These are phyloP conservation scores for Choreutis nemorana DNA, from an alignment of 2,888 invertebrate species.

Conservation along the genomic window DNA sequence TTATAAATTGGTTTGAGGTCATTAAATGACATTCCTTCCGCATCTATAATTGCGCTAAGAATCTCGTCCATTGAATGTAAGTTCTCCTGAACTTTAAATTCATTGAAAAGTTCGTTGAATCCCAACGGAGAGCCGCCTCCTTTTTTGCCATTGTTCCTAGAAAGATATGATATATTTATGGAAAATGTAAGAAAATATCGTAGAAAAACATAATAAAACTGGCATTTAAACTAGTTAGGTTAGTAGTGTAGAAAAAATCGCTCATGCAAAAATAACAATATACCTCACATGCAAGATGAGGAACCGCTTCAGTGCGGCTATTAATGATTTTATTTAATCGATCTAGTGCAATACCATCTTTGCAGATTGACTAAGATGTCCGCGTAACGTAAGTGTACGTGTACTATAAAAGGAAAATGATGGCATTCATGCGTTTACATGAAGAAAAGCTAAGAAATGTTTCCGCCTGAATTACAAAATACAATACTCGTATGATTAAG, in stretches of 20 bases:
- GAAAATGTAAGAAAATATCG: conserved; percentile 3
- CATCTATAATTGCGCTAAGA: conserved; percentile 86
- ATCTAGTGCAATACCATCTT: conserved; percentile 30
- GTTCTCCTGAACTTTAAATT: conserved; percentile 87
- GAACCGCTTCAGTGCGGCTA: conserved; percentile 44
- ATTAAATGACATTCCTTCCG: conserved; percentile 93
- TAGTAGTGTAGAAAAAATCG: no score
- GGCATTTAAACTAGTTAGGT: not conserved
- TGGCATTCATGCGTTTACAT: conserved; percentile 21
- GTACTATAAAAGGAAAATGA: conserved; percentile 28
- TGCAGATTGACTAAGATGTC: conserved; percentile 21
- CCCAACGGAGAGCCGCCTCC: conserved; percentile 83
- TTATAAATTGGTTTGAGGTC: conserved; percentile 91
- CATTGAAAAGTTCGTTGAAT: conserved; percentile 87
- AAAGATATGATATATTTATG: conserved; percentile 17
- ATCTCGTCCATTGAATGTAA: conserved; percentile 89
- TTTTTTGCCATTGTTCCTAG: conserved; percentile 69
- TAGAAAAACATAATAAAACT: not conserved
- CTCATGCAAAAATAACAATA: no score
- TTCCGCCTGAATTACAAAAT: not conserved
- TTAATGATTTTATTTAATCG: conserved; percentile 20
- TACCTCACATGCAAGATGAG: conserved; percentile 43
- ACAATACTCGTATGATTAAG: no score
- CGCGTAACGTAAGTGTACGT: conserved; percentile 9
- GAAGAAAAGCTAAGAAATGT: conserved; percentile 3